Base-by-base conservation (phyloP, 2,888 invertebrate species). In the Agonopterix alstromeriana region DNA sequence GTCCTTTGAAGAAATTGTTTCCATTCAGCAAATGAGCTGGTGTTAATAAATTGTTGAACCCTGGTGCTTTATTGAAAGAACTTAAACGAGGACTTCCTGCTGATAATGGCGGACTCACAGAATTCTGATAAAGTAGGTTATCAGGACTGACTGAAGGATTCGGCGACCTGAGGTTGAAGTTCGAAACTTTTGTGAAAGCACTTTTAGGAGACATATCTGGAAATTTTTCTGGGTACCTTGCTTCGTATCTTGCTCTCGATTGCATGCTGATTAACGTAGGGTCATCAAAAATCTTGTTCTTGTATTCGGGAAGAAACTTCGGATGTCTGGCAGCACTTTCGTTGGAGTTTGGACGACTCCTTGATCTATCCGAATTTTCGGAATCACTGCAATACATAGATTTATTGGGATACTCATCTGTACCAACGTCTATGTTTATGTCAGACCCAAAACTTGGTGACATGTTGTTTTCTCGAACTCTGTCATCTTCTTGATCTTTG, bases 101-200 rank as follows among this genome's bases (percentile, higher is more conserved):
- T 10, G 90, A 85, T 4, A 90, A 65, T 0, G 93, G 93, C 2
- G 95, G 95, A 70, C 95, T 95, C 52, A 95, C 90, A 40, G 95
- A 95, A 63, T 92, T 92, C 65, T 95, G 94, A 60, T 95, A 95
- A 53, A 93, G 91, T 44, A 94, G 79, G 59, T 93, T 92, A 61
- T 95, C 95, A 0, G 95, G 95, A 55, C 95, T 95, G 12, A 94
- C 88, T 0, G 94, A 94, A 11, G 94, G 92, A 55, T 93, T 91
- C 0, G 93, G 93, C 1, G 93, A 93, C 43, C 91, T 70, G 38
- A 91, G 83, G 4, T 77, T 65, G 53, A 67, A 83, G 58, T 88
- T 87, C 1, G 88, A 73, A 10, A 96, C 96, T 89, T 96, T 96
- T 0, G 96, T 96, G 66, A 96, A 96, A 7, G 96, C 96, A 82